A percentile compares a stretch with the other conserved stretches of the same genome.
phyloP scores from a whole-genome alignment of 2,888 invertebrate species.

The Nomada fucata region DNA sequence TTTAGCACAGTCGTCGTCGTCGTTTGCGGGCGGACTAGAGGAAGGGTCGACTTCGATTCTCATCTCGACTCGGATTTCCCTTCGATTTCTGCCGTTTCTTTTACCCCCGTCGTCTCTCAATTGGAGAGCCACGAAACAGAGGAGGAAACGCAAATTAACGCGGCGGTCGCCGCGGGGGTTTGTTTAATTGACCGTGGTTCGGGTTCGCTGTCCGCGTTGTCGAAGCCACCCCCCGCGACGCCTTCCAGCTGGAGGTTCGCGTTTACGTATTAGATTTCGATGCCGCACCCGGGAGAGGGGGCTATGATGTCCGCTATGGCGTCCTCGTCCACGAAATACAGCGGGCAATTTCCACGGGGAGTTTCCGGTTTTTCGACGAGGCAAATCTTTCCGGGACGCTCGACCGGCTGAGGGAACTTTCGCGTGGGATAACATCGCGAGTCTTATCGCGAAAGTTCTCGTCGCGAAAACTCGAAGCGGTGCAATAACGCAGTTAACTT shows the following conservation, averaged over 20 bases:
- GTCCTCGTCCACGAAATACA: too few species aligned
- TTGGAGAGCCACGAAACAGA: neutral
- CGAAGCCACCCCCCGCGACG: neutral
- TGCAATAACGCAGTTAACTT: neutral
- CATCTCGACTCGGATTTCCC: neutral
- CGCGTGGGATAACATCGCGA: neutral
- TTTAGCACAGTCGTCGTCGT: neutral
- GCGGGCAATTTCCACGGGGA: neutral
- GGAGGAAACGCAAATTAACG: constrained; percentile 15
- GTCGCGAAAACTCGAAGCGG: neutral
- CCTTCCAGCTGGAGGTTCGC: too few species aligned
- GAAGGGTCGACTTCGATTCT: too few species aligned
- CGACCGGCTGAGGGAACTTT: neutral
- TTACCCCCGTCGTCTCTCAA: neutral
- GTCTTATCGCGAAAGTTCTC: neutral
- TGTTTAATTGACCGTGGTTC: constrained; percentile 1
- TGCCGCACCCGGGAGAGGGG: too few species aligned
- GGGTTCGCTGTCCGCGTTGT: neutral
- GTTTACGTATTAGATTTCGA: too few species aligned
- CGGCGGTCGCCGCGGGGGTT: neutral
- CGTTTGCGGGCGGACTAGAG: constrained; percentile 30
- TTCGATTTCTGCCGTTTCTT: neutral
- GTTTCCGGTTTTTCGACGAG: neutral
- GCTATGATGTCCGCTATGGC: too few species aligned
- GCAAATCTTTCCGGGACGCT: neutral